Percentiles rank a stretch among this genome's conserved stretches.
Conservation (phyloP, 2,113 vertebrate genomes). For the Nibea albiflora region DNA sequence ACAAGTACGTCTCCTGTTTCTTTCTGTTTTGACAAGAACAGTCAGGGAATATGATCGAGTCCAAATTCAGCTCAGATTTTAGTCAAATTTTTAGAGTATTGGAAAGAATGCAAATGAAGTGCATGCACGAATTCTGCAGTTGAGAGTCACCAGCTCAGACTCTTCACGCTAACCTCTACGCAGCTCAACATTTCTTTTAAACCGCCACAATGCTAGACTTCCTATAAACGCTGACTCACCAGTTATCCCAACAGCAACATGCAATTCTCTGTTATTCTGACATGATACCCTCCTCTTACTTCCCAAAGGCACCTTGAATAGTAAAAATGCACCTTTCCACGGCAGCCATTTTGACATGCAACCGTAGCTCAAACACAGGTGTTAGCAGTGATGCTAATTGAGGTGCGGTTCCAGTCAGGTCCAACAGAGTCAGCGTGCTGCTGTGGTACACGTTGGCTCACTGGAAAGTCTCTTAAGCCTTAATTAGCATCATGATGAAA, state of each 20-base stretch:
- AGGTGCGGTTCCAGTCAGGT: too few relatives aligned
- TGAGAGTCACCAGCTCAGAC: neutral
- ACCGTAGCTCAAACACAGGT: too few relatives aligned
- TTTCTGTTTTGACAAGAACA: neutral
- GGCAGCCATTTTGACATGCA: too few relatives aligned
- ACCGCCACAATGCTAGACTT: neutral
- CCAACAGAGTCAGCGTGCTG: too few relatives aligned
- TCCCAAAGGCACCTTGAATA: neutral
- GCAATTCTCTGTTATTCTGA: neutral
- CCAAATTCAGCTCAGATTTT: neutral
- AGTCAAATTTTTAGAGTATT: neutral
- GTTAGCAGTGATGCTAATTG: too few relatives aligned
- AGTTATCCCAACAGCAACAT: neutral
- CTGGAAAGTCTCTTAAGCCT: too few relatives aligned
- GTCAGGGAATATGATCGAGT: neutral
- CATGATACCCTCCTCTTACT: neutral
- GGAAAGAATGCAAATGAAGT: neutral
- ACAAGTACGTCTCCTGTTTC: conserved; percentile 61
- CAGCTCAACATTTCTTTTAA: neutral
- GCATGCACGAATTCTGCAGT: neutral
- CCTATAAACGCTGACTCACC: neutral
- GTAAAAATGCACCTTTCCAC: neutral
- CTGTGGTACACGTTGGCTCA: too few relatives aligned
- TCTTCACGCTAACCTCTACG: too few relatives aligned
- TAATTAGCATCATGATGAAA: too few relatives aligned